A percentile compares a stretch with the other conserved stretches of the same genome.
phyloP scores from a whole-genome alignment of 2,797 vertebrate genomes.

The Pseudochromis fuscus region DNA sequence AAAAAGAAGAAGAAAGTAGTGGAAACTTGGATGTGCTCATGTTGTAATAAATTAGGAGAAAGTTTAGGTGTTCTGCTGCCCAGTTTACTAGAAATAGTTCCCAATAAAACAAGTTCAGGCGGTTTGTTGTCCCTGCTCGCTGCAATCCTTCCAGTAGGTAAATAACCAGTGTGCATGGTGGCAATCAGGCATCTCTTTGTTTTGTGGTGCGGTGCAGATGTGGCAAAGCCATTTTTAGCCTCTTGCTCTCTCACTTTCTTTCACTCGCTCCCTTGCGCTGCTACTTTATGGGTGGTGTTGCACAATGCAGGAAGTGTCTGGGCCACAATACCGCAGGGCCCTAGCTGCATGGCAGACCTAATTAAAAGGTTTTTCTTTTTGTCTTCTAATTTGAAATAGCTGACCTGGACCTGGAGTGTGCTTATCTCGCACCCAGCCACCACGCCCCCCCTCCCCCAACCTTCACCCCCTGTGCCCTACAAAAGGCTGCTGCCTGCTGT shows the following conservation, averaged over 20 bases:
- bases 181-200: constrained; percentile 69
- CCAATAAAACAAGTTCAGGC: constrained; percentile 45
- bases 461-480: constrained; percentile 43
- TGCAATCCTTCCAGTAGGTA: constrained; percentile 32
- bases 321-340: constrained; percentile 74
- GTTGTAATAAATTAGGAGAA: constrained; percentile 23
- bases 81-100: not conserved
- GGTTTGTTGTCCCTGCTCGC: constrained; percentile 23
- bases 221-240: constrained; percentile 80
- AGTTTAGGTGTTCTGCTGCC: constrained; percentile 28
- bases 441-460: not conserved
- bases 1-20: constrained; percentile 20
- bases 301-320: constrained; percentile 83
- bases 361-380: constrained; percentile 83
- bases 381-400: constrained; percentile 79
- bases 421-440: constrained; percentile 56
- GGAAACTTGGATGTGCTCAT: constrained; percentile 41
- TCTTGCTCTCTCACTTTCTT: constrained; percentile 59
- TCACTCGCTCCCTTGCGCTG: constrained; percentile 60
- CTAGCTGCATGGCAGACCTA: constrained; percentile 77
- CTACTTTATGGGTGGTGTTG: constrained; percentile 76
- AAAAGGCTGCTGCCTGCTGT: constrained; percentile 34
- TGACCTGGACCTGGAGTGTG: constrained; percentile 74
- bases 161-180: constrained; percentile 31
- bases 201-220: constrained; percentile 74